Percentiles rank a stretch among this genome's conserved stretches.
phyloP scores from a whole-genome alignment of 2,888 invertebrate species.

The Oscheius sp. region DNA sequence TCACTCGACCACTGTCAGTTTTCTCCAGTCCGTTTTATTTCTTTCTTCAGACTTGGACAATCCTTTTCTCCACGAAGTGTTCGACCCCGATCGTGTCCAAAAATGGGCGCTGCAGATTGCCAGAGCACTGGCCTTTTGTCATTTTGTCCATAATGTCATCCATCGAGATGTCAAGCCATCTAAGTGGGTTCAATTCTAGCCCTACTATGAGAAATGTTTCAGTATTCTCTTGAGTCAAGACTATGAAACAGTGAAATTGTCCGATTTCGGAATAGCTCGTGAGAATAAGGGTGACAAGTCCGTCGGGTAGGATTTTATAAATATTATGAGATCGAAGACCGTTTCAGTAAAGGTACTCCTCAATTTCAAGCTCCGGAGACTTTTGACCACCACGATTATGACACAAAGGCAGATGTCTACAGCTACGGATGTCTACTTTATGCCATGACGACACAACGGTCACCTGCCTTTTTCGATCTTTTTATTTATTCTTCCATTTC shows the following conservation, averaged over 20 bases:
- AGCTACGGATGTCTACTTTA: constrained; percentile 13
- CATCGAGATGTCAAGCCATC: constrained; percentile 20
- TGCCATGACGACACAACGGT: not conserved
- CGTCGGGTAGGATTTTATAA: constrained; percentile 6
- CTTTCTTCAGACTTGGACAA: not conserved
- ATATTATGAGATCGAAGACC: not conserved
- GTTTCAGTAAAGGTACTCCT: constrained; percentile 12
- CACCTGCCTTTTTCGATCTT: too few species aligned
- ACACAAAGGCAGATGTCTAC: constrained; percentile 19
- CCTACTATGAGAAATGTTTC: not conserved
- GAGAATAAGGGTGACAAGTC: constrained; percentile 6
- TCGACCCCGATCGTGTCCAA: constrained; percentile 8
- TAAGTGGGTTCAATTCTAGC: not conserved
- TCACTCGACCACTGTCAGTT: constrained; percentile 8
- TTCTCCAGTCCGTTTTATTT: not conserved
- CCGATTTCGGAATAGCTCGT: constrained; percentile 20
- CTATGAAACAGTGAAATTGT: not conserved
- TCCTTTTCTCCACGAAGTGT: not conserved
- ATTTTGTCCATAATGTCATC: constrained; percentile 10
- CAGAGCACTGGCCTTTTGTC: constrained; percentile 18
- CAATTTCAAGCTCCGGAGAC: constrained; percentile 23
- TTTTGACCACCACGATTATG: not conserved
- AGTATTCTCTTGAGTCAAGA: constrained; percentile 13
- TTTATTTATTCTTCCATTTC: too few species aligned
- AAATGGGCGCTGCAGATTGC: constrained; percentile 16